These are phyloP conservation scores for Gnathochromis pfefferi DNA, from an alignment of 2,113 vertebrate genomes.

Conservation along the genomic window DNA sequence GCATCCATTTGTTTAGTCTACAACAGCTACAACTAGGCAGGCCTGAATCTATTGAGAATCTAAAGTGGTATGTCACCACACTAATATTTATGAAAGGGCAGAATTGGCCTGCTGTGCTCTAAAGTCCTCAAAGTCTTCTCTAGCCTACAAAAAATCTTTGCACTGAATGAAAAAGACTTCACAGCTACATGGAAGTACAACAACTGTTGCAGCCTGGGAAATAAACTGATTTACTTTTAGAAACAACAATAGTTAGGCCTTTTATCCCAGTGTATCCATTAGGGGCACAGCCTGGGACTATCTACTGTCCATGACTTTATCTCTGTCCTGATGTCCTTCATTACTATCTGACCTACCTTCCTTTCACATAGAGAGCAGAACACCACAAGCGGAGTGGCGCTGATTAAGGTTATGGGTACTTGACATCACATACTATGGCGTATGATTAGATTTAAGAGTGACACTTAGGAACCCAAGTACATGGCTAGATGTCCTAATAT, in stretches of 20 bases:
- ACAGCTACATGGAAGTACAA: background rate
- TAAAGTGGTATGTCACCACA: background rate
- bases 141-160: background rate
- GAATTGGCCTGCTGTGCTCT: background rate
- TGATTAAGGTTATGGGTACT: background rate
- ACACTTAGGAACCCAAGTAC: background rate
- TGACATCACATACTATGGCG: background rate
- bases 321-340: background rate
- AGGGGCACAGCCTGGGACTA: background rate
- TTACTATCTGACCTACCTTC: background rate
- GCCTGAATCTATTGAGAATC: background rate
- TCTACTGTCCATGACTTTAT: background rate
- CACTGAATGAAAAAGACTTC: background rate
- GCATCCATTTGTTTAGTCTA: background rate
- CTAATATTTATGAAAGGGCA: background rate
- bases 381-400: background rate
- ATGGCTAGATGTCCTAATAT: background rate
- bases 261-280: background rate
- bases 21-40: background rate
- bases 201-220: background rate
- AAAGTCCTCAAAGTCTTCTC: background rate
- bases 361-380: background rate
- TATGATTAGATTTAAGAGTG: background rate
- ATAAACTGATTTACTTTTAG: background rate
- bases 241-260: background rate